A percentile compares a stretch with the other conserved stretches of the same genome.
These are phyloP conservation scores for Hystrix cristata DNA, from an alignment of 2,113 vertebrate species.

Conservation along the genomic window DNA sequence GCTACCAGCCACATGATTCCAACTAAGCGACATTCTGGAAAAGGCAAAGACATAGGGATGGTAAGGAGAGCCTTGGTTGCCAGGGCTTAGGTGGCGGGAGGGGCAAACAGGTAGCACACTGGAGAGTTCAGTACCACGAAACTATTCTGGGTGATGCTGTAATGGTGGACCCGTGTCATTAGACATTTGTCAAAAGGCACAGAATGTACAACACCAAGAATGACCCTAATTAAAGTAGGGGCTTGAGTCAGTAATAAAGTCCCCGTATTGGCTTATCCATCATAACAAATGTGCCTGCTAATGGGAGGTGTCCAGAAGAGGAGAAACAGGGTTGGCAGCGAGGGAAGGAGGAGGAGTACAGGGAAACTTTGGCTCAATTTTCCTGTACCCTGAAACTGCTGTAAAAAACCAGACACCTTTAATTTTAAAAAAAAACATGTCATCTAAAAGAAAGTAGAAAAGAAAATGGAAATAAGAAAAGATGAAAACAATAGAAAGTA, in stretches of 20 bases:
- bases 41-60: neutral
- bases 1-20: fast-evolving
- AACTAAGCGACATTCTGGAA: neutral
- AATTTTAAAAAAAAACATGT: neutral
- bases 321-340: fast-evolving
- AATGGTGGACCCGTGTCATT: fast-evolving
- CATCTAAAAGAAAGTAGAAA: neutral
- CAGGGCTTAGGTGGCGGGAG: fast-evolving
- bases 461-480: neutral
- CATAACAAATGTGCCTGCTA: fast-evolving
- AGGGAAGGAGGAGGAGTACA: fast-evolving
- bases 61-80: fast-evolving
- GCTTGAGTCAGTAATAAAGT: fast-evolving
- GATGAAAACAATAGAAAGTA: neutral
- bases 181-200: neutral
- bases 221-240: neutral
- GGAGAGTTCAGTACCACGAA: fast-evolving
- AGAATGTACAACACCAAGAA: neutral
- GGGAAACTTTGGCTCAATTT: neutral
- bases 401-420: neutral
- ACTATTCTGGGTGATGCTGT: fast-evolving
- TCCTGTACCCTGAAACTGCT: neutral
- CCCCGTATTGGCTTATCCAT: fast-evolving
- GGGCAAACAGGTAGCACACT: neutral
- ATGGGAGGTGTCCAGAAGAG: fast-evolving